These are phyloP conservation scores for Dryobota labecula DNA, from an alignment of 2,888 invertebrate species.

Conservation along the genomic window DNA sequence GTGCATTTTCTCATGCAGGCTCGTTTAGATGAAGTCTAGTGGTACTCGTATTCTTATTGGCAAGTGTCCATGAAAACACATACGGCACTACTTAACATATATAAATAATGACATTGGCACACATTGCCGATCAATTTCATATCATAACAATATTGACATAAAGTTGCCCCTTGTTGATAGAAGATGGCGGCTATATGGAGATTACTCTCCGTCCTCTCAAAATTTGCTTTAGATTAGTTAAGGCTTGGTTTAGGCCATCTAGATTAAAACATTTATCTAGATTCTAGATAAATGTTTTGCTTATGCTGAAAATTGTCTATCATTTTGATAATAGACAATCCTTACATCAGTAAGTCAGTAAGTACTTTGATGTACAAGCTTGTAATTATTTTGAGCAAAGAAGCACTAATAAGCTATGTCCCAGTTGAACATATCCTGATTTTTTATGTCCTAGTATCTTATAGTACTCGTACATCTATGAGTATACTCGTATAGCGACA, in stretches of 20 bases:
- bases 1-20: background rate
- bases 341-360: background rate
- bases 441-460: background rate
- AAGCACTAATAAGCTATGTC: background rate
- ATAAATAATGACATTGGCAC: conserved; percentile 19
- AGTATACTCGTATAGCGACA: background rate
- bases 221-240: background rate
- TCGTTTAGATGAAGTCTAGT: background rate
- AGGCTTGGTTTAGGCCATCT: background rate
- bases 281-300: background rate
- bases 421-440: background rate
- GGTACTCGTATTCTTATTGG: background rate
- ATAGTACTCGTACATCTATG: background rate
- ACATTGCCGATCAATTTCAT: conserved; percentile 15
- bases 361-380: background rate
- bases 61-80: conserved; percentile 24
- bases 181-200: background rate
- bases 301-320: background rate
- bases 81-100: background rate
- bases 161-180: background rate
- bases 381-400: background rate
- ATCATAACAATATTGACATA: background rate
- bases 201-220: background rate
- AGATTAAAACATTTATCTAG: background rate
- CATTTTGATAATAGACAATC: background rate